A percentile compares a stretch with the other conserved stretches of the same genome.
These are phyloP conservation scores for Saccostrea cuccullata DNA, from an alignment of 1,140 invertebrate genomes.

Conservation along the genomic window DNA sequence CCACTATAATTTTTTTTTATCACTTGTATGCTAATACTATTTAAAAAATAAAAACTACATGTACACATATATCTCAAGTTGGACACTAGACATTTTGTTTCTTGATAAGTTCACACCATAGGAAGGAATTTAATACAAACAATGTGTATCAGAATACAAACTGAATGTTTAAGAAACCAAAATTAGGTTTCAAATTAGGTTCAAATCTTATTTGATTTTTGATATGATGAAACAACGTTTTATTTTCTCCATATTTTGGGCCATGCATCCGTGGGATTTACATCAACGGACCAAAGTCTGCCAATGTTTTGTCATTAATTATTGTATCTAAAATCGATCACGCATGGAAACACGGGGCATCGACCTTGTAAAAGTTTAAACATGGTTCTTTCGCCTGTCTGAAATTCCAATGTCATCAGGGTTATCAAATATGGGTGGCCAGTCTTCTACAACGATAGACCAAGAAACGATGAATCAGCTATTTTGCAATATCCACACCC, in stretches of 20 bases:
- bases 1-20: too few relatives aligned
- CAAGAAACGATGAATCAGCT: background rate
- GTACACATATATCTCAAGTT: too few relatives aligned
- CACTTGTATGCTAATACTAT: too few relatives aligned
- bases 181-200: too few relatives aligned
- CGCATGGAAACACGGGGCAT: background rate
- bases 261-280: background rate
- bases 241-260: background rate
- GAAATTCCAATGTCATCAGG: background rate
- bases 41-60: too few relatives aligned
- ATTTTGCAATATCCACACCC: background rate
- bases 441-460: background rate
- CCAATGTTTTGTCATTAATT: slow-evolving; percentile 14
- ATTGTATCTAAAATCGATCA: slow-evolving; percentile 1
- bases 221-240: background rate
- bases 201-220: too few relatives aligned
- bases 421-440: background rate
- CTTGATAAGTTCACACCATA: too few relatives aligned
- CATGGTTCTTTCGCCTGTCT: background rate
- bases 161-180: too few relatives aligned
- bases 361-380: slow-evolving; percentile 24
- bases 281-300: slow-evolving; percentile 31
- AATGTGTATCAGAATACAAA: too few relatives aligned
- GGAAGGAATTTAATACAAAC: too few relatives aligned
- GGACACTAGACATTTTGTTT: too few relatives aligned